These are phyloP conservation scores for Hozukius guyotensis DNA, from an alignment of 2,797 vertebrate species.

Conservation along the genomic window DNA sequence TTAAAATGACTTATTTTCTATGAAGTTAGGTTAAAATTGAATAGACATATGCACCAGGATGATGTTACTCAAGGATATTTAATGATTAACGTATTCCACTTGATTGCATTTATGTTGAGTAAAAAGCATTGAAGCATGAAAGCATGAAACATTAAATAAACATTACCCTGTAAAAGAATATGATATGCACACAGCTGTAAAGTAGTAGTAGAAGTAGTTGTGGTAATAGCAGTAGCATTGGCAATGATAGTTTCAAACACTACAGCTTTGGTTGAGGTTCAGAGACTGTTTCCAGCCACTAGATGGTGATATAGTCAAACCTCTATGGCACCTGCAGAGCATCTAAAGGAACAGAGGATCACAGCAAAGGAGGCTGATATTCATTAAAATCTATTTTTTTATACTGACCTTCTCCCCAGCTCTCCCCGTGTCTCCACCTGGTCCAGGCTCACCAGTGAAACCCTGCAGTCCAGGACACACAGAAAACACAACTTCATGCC, in stretches of 20 bases:
- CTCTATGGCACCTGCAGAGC: neutral
- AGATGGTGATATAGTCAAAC: constrained; percentile 42
- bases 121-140: neutral
- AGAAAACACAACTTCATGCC: neutral
- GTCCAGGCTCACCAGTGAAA: constrained; percentile 80
- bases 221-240: neutral
- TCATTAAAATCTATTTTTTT: neutral
- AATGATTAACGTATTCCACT: neutral
- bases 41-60: neutral
- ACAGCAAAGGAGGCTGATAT: neutral
- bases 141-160: neutral
- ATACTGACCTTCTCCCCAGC: constrained; percentile 82
- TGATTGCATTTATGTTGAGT: neutral
- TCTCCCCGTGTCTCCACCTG: constrained; percentile 78
- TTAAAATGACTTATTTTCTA: neutral
- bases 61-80: neutral
- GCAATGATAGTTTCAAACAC: neutral
- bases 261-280: neutral
- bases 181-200: neutral
- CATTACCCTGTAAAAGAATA: neutral
- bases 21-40: neutral
- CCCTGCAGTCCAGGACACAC: constrained; percentile 73
- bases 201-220: neutral
- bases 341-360: neutral
- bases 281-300: constrained; percentile 23